A percentile compares a stretch with the other conserved stretches of the same genome.
Evolutionary conservation across 2,888 invertebrate genomes (phyloP).

Genomic region (Epistrophe grossulariae): DNA sequence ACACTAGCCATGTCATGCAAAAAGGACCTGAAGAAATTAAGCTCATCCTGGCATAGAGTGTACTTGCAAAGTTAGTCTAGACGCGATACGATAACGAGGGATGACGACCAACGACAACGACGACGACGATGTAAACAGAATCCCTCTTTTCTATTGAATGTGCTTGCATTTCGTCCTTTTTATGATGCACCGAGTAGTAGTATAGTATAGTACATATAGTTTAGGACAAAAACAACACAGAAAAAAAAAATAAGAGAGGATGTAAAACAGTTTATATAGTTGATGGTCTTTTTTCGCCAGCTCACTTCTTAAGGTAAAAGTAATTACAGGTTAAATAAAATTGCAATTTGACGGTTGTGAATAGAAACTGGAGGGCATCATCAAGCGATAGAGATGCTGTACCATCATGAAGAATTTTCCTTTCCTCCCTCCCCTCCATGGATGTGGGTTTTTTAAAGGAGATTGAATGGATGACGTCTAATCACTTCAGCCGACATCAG

Average conservation of each 20-base stretch:
- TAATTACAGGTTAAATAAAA: conserved; percentile 75
- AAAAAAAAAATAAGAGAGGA: not conserved
- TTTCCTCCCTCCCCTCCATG: not conserved
- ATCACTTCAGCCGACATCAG: conserved; percentile 42
- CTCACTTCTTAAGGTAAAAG: conserved; percentile 39
- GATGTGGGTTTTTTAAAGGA: conserved; percentile 15
- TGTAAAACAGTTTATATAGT: conserved; percentile 42
- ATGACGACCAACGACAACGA: conserved; percentile 1
- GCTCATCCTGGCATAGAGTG: conserved; percentile 41
- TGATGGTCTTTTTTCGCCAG: conserved; percentile 56
- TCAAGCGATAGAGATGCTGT: not conserved
- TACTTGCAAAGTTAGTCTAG: conserved; percentile 58
- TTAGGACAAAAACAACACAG: conserved; percentile 32
- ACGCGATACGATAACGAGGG: conserved; percentile 53
- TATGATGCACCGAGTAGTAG: conserved; percentile 21
- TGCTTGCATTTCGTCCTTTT: conserved; percentile 46
- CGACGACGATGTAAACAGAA: conserved; percentile 41
- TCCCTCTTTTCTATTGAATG: conserved; percentile 34
- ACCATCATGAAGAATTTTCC: not conserved
- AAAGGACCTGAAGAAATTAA: conserved; percentile 61
- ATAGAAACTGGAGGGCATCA: conserved; percentile 38
- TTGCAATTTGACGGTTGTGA: conserved; percentile 64
- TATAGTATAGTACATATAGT: conserved; percentile 1
- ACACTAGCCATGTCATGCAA: conserved; percentile 24
- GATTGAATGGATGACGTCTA: conserved; percentile 49